These are phyloP conservation scores for Rhea pennata DNA, from an alignment of 2,113 vertebrate genomes.

Conservation along the genomic window DNA sequence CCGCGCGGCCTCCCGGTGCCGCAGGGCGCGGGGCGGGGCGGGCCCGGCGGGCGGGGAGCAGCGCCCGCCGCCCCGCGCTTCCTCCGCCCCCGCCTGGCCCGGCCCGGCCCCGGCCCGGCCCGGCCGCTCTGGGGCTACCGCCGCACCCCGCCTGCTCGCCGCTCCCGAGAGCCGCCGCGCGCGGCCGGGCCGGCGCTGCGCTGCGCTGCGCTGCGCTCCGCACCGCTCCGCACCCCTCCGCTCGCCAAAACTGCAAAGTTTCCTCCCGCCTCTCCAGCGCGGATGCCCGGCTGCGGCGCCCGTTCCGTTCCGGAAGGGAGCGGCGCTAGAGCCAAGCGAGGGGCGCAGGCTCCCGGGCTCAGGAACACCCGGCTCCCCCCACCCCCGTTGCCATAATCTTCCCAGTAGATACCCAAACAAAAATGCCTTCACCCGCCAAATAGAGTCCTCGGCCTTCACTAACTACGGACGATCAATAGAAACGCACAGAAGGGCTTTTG, in stretches of 20 bases:
- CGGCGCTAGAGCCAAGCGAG: background rate
- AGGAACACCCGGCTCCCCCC: no score
- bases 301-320: background rate
- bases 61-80: background rate
- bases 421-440: background rate
- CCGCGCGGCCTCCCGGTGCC: slow-evolving; percentile 76
- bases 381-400: no score
- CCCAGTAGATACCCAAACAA: background rate
- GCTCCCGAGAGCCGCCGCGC: no score
- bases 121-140: no score
- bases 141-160: no score
- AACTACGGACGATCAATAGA: background rate
- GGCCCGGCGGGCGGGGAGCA: background rate
- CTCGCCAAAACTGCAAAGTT: slow-evolving; percentile 44
- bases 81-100: no score
- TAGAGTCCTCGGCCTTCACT: no score
- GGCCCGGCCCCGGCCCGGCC: no score
- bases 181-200: no score
- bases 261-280: background rate
- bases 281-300: background rate
- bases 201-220: no score
- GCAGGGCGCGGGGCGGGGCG: slow-evolving; percentile 43
- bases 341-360: background rate
- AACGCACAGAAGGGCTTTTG: background rate
- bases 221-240: no score